Evolutionary conservation across 1,140 invertebrate species (phyloP).

Genomic region (Achatina immaculata): DNA sequence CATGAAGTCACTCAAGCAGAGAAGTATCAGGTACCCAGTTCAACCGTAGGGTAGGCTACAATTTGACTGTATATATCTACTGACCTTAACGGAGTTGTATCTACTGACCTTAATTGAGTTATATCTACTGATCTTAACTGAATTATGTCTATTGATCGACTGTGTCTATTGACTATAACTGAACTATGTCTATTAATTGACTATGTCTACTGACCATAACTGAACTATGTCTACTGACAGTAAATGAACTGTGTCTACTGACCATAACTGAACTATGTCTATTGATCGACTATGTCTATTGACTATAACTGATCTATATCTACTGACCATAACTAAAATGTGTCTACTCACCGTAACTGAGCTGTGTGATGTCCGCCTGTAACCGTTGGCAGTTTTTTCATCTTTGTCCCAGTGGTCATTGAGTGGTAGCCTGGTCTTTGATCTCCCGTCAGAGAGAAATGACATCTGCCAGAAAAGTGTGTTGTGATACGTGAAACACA

Average conservation of each 20-base stretch:
- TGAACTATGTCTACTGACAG: neutral
- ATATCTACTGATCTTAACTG: neutral
- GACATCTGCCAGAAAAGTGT: conserved; percentile 47
- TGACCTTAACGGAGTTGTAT: no score
- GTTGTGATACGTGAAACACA: neutral
- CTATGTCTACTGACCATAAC: no score
- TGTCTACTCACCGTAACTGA: conserved; percentile 27
- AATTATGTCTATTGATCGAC: neutral
- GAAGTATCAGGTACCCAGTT: no score
- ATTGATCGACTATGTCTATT: neutral
- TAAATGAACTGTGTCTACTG: neutral
- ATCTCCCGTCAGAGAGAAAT: conserved; percentile 60
- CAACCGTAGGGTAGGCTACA: no score
- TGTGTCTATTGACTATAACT: neutral
- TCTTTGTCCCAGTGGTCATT: conserved; percentile 55
- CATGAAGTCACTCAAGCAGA: no score
- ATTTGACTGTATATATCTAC: no score
- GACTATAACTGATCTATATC: neutral
- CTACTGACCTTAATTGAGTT: neutral
- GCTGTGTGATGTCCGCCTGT: neutral
- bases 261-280: neutral
- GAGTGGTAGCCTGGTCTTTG: conserved; percentile 63
- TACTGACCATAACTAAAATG: neutral
- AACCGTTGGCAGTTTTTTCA: conserved; percentile 38
- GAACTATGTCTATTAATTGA: no score